Evolutionary conservation across 2,113 vertebrate genomes (phyloP).

Genomic region (Noturus placidus): DNA sequence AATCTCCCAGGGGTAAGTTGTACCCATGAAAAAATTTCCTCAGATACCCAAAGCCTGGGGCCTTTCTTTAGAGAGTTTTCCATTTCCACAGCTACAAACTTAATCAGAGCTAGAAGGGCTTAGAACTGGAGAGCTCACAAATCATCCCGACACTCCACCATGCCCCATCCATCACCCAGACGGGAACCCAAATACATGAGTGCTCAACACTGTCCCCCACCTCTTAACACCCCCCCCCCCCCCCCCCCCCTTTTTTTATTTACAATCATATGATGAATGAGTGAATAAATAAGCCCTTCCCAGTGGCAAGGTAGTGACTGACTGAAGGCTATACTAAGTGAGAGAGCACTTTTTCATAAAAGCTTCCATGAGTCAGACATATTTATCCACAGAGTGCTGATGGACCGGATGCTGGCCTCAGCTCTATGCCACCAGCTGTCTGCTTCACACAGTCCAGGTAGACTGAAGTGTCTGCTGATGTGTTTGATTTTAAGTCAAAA

Average conservation of each 20-base stretch:
- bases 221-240: constrained; percentile 8
- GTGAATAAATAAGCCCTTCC: constrained; percentile 40
- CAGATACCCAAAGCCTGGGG: constrained; percentile 4
- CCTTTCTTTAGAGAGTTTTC: constrained; percentile 42
- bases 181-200: constrained; percentile 36
- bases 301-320: neutral
- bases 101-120: constrained; percentile 52
- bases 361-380: constrained; percentile 29
- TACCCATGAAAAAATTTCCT: neutral
- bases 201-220: constrained; percentile 6
- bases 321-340: constrained; percentile 11
- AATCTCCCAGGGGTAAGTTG: constrained; percentile 6
- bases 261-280: constrained; percentile 43
- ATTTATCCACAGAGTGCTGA: neutral
- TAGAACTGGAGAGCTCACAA: constrained; percentile 49
- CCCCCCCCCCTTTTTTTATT: constrained; percentile 42
- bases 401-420: constrained; percentile 24
- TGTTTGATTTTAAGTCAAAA: constrained; percentile 57
- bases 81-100: constrained; percentile 52
- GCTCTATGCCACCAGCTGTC: constrained; percentile 38
- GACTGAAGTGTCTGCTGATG: constrained; percentile 54
- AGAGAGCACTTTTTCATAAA: constrained; percentile 41
- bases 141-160: constrained; percentile 32
- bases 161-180: constrained; percentile 51
- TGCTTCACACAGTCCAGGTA: constrained; percentile 50